phyloP scores from a whole-genome alignment of 23 tunicate genomes.

The Ciona savignyi region DNA sequence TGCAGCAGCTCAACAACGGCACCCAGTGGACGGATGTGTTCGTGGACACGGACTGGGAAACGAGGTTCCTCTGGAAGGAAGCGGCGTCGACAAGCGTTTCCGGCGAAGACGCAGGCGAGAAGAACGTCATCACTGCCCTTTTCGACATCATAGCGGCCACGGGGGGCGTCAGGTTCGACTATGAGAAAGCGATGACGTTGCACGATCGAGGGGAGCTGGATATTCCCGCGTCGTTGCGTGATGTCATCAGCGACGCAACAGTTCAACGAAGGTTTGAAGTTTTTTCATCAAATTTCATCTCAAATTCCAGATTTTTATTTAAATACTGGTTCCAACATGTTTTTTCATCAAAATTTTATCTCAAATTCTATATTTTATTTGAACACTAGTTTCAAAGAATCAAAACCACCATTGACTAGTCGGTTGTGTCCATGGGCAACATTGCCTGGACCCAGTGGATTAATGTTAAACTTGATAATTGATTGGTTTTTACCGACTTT shows the following conservation, averaged over 20 bases:
- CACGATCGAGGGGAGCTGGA: conserved; percentile 20
- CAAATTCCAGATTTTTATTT: too few species aligned
- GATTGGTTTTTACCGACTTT: too few species aligned
- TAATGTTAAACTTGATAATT: too few species aligned
- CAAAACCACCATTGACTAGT: too few species aligned
- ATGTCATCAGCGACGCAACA: conserved; percentile 12
- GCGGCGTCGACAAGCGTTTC: background rate
- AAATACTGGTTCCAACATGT: too few species aligned
- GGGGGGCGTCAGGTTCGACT: conserved; percentile 41
- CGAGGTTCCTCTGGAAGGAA: conserved; percentile 73
- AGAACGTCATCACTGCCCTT: conserved; percentile 62
- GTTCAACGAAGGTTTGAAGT: background rate
- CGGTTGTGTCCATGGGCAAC: too few species aligned
- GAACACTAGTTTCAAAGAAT: too few species aligned
- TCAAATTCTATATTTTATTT: too few species aligned
- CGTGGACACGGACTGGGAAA: conserved; percentile 86
- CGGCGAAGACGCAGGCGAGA: background rate
- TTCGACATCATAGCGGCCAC: conserved; percentile 49
- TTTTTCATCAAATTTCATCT: too few species aligned
- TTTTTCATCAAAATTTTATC: too few species aligned
- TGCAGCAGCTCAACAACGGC: conserved; percentile 21
- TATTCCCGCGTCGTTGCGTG: conserved; percentile 25
- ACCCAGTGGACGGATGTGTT: conserved; percentile 36
- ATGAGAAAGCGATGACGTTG: conserved; percentile 36
- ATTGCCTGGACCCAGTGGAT: too few species aligned